Percentiles rank a stretch among this genome's conserved stretches.
Evolutionary conservation across 1,140 invertebrate species (phyloP).

Genomic region (roundworm (Caenorhabditis elegans)): WBcel235 BX284603.4:9603001-9603500

Average conservation of each 20-base stretch:
- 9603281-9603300: slow-evolving; percentile 12
- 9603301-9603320: slow-evolving; percentile 8
- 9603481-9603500: too few species aligned
- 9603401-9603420: too few species aligned
- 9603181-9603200: too few species aligned
- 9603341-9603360: not conserved
- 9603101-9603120: not conserved
- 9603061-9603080: slow-evolving; percentile 6
- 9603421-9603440: too few species aligned
- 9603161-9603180: slow-evolving; percentile 16
- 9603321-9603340: slow-evolving; percentile 8
- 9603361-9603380: too few species aligned
- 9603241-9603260: not conserved
- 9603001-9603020: not conserved
- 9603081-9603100: not conserved
- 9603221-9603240: not conserved
- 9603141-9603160: not conserved
- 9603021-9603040: slow-evolving; percentile 8
- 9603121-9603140: not conserved
- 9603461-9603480: too few species aligned
- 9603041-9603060: not conserved
- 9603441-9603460: too few species aligned
- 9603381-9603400: too few species aligned
- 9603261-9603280: not conserved
- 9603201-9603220: not conserved